Base-by-base conservation (phyloP, 2,797 vertebrate species). In the Eulemur rubriventer region DNA sequence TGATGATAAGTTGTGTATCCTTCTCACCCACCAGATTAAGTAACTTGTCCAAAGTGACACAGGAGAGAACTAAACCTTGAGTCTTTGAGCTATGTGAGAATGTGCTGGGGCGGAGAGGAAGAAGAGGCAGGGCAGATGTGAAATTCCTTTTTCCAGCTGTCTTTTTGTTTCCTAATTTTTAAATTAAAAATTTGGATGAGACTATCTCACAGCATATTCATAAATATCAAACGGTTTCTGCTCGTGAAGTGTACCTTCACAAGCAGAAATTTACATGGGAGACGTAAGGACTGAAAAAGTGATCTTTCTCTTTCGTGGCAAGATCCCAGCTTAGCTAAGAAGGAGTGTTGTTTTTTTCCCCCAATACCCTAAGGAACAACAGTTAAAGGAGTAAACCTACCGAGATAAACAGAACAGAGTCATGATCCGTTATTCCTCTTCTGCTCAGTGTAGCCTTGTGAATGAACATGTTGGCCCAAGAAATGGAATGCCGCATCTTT, bases 261-360 rank as follows among this genome's bases (percentile, higher is more conserved):
- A 57, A 57, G 55, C 55, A 57, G 55, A 57, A 24, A 57, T 24
- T 57, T 57, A 57, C 9, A 48, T 90, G 46, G 70, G 59, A 96
- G 46, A 79, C 26, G 6, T 38, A 82, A 63, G 41, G 72, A 72
- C 33, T 89, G 61, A 86, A 72, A 94, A 94, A 95, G 33, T 59
- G 46, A 78, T 76, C 24, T 67, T 94, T 83, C 20, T 70, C 52
- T 94, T 94, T 95, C 16, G 50, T 95, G 72, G 30, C 79, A 91
- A 89, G 81, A 65, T 22, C 63, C 5, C 35, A 72, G 84, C 30
- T 24, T 57, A 59, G 61, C 43, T 85, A 41, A n/a, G 59, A 86
- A 87, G 83, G 48, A 33, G 18, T 17, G 3, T 38, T 35, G 4
- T 41, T 72, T 46, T 4, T 7, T 24, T 4, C 9, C 33, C 30